These are phyloP conservation scores for Xanthia icteritia DNA, from an alignment of 2,888 invertebrate species.

Conservation along the genomic window DNA sequence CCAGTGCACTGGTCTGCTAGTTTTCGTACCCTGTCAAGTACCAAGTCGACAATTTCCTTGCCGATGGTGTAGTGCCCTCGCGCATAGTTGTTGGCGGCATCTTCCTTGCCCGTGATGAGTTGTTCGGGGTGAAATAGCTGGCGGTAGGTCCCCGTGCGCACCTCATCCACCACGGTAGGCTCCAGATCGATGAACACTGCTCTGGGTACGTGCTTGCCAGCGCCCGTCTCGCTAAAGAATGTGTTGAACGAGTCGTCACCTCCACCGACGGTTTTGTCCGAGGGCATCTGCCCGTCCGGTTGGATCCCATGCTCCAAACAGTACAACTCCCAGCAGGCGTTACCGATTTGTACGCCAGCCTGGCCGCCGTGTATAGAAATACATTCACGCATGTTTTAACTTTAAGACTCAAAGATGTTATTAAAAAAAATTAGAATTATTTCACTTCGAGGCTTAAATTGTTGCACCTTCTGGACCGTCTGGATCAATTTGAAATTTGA, in stretches of 20 bases:
- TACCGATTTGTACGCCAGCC: conserved; percentile 95
- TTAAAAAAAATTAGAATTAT: conserved; percentile 78
- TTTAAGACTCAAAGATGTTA: conserved; percentile 65
- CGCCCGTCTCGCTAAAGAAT: conserved; percentile 98
- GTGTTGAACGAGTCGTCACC: conserved; percentile 98
- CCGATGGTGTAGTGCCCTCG: conserved; percentile 99
- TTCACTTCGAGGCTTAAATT: conserved; percentile 62
- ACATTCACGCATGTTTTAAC: conserved; percentile 85
- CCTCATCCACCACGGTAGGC: conserved; percentile 98
- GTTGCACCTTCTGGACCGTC: conserved; percentile 69
- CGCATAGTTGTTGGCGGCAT: conserved; percentile 99
- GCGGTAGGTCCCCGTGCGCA: conserved; percentile 97
- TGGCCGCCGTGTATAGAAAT: conserved; percentile 88
- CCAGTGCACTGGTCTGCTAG: conserved; percentile 97
- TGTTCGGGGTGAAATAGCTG: conserved; percentile 99
- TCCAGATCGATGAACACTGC: conserved; percentile 98
- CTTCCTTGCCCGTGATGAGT: conserved; percentile 98
- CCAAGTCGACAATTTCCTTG: conserved; percentile 97
- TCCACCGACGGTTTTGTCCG: conserved; percentile 94
- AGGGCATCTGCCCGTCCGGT: conserved; percentile 96
- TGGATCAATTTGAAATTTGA: conserved; percentile 69
- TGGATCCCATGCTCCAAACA: conserved; percentile 96
- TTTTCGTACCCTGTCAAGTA: conserved; percentile 96
- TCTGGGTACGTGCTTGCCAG: conserved; percentile 98
- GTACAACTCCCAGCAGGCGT: conserved; percentile 96